Conservation (phyloP, 2,797 vertebrate genomes). For the Gymnoscopelus microlampas region DNA sequence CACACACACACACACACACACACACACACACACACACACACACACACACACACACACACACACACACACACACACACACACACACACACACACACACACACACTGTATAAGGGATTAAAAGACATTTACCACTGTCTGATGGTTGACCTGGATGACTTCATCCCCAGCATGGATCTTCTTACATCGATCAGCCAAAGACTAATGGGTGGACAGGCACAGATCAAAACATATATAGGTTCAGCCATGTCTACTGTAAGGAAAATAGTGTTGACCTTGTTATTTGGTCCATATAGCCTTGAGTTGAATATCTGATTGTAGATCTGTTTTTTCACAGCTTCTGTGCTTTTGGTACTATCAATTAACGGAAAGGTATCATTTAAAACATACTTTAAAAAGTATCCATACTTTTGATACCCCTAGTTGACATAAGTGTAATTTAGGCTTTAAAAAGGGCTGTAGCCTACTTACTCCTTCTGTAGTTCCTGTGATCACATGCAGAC, state of each 20-base stretch:
- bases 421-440: too few relatives aligned
- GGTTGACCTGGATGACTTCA: conserved; percentile 99
- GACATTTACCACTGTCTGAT: conserved; percentile 97
- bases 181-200: conserved; percentile 98
- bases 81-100: conserved; percentile 11
- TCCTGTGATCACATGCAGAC: conserved; percentile 98
- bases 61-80: conserved; percentile 16
- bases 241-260: neutral
- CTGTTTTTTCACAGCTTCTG: too few relatives aligned
- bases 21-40: too few relatives aligned
- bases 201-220: conserved; percentile 39
- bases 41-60: neutral
- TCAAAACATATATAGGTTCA: conserved; percentile 14
- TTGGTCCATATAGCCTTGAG: too few relatives aligned
- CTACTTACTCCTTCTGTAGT: conserved; percentile 98
- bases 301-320: too few relatives aligned
- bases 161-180: conserved; percentile 99
- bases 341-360: too few relatives aligned
- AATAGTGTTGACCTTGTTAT: too few relatives aligned
- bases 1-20: too few relatives aligned
- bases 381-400: too few relatives aligned
- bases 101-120: neutral
- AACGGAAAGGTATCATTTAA: too few relatives aligned
- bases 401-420: too few relatives aligned
- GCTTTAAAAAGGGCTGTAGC: neutral